These are phyloP conservation scores for Malurus leucopterus DNA, from an alignment of 2,797 vertebrate species.

Conservation along the genomic window DNA sequence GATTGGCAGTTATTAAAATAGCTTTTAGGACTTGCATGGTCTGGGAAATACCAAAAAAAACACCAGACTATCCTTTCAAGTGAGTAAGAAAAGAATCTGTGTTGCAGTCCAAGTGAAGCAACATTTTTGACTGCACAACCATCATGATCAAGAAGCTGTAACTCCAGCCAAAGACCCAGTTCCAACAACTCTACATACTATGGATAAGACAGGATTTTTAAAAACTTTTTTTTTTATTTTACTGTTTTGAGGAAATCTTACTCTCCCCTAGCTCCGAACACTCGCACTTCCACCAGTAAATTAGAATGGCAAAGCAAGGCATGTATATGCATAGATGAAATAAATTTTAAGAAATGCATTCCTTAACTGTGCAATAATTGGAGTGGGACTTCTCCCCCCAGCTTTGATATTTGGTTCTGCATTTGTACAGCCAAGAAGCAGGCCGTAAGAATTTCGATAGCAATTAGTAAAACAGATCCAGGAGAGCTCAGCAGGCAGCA, in stretches of 20 bases:
- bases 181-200: background rate
- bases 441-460: background rate
- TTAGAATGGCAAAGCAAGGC: background rate
- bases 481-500: background rate
- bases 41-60: background rate
- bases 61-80: background rate
- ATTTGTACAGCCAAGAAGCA: background rate
- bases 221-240: background rate
- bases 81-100: background rate
- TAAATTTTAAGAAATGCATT: background rate
- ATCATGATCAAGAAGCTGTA: background rate
- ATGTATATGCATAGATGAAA: background rate
- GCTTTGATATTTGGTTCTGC: background rate
- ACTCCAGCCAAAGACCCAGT: background rate
- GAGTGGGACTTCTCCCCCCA: background rate
- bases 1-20: slow-evolving; percentile 10
- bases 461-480: background rate
- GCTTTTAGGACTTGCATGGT: background rate
- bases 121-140: background rate
- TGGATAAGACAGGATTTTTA: background rate
- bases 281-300: background rate
- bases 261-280: background rate
- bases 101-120: slow-evolving; percentile 17
- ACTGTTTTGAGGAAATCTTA: background rate
- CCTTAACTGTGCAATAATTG: background rate